Evolutionary conservation across 1,140 invertebrate species (phyloP).

Genomic region (Odontomachus brunneus): DNA sequence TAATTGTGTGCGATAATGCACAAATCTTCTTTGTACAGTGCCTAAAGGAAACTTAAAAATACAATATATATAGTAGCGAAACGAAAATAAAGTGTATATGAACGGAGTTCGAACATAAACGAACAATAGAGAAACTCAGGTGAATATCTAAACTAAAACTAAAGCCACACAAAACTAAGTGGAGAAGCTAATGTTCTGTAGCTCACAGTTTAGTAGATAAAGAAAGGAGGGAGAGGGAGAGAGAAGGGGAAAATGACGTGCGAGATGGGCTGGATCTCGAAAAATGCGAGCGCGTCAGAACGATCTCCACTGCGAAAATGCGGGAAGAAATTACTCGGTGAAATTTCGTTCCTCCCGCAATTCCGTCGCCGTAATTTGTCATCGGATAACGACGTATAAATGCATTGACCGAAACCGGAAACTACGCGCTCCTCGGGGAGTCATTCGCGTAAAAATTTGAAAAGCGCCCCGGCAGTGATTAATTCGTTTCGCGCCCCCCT

Average conservation of each 20-base stretch:
- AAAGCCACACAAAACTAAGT: too few relatives aligned
- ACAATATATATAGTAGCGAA: too few relatives aligned
- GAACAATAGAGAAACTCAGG: too few relatives aligned
- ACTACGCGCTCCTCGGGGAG: constrained; percentile 1
- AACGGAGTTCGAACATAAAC: too few relatives aligned
- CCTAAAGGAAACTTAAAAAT: too few relatives aligned
- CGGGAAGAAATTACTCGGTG: constrained; percentile 24
- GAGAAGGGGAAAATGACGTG: too few relatives aligned
- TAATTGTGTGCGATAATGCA: too few relatives aligned
- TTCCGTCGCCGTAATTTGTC: constrained; percentile 45
- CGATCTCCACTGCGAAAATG: constrained; percentile 5
- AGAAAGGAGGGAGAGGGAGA: background rate
- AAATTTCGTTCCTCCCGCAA: constrained; percentile 31
- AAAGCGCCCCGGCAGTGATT: constrained; percentile 47
- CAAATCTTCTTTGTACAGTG: too few relatives aligned
- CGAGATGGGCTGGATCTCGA: background rate
- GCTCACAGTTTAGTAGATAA: too few relatives aligned
- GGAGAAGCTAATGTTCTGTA: too few relatives aligned
- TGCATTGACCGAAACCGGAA: constrained; percentile 33
- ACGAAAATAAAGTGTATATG: too few relatives aligned
- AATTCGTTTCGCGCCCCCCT: constrained; percentile 29
- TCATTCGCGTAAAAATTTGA: constrained; percentile 51
- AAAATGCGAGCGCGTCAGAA: background rate
- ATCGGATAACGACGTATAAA: constrained; percentile 50
- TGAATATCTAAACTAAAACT: too few relatives aligned